phyloP scores from a whole-genome alignment of 2,888 invertebrate species.

The Amblyjoppa proteus region DNA sequence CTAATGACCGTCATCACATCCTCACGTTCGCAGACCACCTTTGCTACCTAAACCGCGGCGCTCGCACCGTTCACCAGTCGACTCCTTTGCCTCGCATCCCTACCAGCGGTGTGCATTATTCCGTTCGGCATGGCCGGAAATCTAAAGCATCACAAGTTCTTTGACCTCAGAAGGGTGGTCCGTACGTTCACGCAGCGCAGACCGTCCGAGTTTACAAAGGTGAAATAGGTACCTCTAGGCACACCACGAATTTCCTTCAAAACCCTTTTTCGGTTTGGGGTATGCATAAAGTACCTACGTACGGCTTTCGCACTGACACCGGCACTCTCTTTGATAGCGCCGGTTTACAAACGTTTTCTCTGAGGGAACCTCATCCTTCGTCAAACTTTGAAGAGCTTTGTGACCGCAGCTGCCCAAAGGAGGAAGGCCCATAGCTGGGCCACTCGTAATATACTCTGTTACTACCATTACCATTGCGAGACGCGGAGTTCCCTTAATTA shows the following conservation, averaged over 20 bases:
- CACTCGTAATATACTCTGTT: not conserved
- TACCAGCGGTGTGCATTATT: not conserved
- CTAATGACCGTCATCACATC: conserved; percentile 6
- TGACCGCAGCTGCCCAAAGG: not conserved
- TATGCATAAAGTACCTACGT: not conserved
- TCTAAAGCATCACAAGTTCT: conserved; percentile 6
- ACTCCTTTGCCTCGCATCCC: not conserved
- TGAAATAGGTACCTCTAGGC: not conserved
- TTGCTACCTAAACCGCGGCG: not conserved
- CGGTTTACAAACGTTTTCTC: not conserved
- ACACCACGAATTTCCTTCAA: not conserved
- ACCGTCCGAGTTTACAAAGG: not conserved
- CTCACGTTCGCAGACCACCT: not conserved
- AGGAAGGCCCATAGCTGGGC: not conserved
- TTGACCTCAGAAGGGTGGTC: conserved; percentile 9
- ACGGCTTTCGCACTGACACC: conserved; percentile 5
- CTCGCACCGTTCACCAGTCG: not conserved
- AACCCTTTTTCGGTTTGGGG: not conserved
- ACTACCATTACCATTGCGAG: not conserved
- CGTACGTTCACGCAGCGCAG: not conserved
- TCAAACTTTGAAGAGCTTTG: conserved; percentile 1
- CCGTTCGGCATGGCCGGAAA: not conserved
- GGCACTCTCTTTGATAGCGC: not conserved
- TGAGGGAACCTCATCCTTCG: not conserved
- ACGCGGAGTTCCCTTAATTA: not conserved